Base-by-base conservation (phyloP, 2,888 invertebrate genomes). In the Dasysyrphus albostriatus region DNA sequence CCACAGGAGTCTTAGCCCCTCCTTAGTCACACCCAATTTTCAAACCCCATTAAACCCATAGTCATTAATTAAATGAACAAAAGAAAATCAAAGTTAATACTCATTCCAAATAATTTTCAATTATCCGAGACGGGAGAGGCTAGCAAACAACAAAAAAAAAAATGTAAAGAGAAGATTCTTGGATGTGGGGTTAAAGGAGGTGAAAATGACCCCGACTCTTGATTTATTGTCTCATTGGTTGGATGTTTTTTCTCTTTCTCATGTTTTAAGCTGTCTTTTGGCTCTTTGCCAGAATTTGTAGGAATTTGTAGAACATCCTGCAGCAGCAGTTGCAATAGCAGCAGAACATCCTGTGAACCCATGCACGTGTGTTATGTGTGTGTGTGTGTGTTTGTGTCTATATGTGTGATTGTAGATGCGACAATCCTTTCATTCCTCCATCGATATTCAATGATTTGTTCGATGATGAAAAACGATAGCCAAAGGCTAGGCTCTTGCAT, bases 361-460 rank as follows among this genome's bases (percentile, higher is more conserved):
- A 29, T 70, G 69, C 74, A 58, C 47, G 16, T 58, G 72, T 58
- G 24, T 44, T 34, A 1, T 37, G 5, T 37, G 37, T 59, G 14
- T 29, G 16, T 32, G 0, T 32, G 12, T 63, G 10, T 42, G 7
- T 70, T 58, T 69, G 16, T 56, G 24, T 24, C 24, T 24, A 24
- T 16, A 10, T 69, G 14, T 63, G 63, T 63, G 39, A 32, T n/a
- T 47, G 14, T 73, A 58, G 29, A 74, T 78, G 82, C 72, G 82
- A 83, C 87, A 79, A 83, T 87, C 85, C 82, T 82, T 87, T 87
- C 85, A 82, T 87, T 80, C 77, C 78, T 83, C 67, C 82, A 78
- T 87, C 87, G 87, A 87, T 87, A 79, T 87, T 78, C 87, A 87
- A 79, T 87, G 87, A 87, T 87, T 87, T 87, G 82, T 87, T 78